phyloP scores from a whole-genome alignment of 2,888 invertebrate genomes.

The Tryphoninae sp. region DNA sequence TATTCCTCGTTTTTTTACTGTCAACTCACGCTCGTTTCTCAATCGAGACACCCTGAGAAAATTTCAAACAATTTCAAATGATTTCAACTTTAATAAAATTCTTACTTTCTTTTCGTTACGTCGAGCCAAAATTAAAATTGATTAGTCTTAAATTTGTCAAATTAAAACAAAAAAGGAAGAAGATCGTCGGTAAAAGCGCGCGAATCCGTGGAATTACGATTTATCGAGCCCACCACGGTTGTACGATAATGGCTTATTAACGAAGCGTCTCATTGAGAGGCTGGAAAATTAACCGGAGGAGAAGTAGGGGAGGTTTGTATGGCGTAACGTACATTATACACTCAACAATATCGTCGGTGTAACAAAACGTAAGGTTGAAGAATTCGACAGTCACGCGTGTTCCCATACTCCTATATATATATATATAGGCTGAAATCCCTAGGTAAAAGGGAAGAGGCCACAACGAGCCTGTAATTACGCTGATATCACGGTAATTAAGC shows the following conservation, averaged over 20 bases:
- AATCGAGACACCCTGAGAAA: neutral
- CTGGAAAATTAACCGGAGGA: conserved; percentile 44
- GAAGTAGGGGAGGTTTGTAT: neutral
- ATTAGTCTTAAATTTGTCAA: neutral
- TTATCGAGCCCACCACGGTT: conserved; percentile 24
- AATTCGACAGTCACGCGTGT: conserved; percentile 51
- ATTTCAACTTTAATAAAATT: no score
- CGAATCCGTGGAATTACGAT: conserved; percentile 41
- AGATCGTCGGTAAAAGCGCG: neutral
- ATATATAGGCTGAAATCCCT: neutral
- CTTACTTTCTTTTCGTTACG: no score
- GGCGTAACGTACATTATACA: conserved; percentile 19
- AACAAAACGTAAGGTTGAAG: conserved; percentile 20
- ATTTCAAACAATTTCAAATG: neutral
- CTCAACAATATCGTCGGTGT: neutral
- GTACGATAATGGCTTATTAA: conserved; percentile 73
- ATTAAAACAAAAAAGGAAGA: neutral
- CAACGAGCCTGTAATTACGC: conserved; percentile 79
- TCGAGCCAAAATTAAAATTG: neutral
- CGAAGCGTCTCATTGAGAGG: conserved; percentile 68
- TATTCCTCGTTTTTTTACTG: neutral
- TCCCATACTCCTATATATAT: conserved; percentile 7
- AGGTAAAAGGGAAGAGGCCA: conserved; percentile 50
- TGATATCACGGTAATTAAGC: conserved; percentile 80
- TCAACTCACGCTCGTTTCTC: neutral